Conservation (phyloP, 2,113 vertebrate species). For the Spilogale gracilis region DNA sequence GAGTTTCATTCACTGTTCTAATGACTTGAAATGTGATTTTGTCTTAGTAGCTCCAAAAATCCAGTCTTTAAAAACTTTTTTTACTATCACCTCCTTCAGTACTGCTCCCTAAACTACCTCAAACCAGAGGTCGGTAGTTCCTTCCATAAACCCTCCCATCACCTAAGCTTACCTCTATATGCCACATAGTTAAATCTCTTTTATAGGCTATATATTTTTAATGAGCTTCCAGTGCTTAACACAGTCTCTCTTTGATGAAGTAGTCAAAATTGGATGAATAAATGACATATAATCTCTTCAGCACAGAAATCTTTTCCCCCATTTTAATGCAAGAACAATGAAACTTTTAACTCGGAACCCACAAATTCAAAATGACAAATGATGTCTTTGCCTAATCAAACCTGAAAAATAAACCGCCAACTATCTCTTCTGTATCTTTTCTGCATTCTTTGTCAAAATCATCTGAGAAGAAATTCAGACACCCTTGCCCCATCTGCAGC, state of each 20-base stretch:
- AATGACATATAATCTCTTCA: neutral
- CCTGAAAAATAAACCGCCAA: constrained; percentile 23
- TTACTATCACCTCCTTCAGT: neutral
- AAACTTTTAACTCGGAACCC: constrained; percentile 24
- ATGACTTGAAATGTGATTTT: neutral
- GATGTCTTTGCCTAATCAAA: neutral
- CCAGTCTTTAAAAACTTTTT: neutral
- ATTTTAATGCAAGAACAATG: constrained; percentile 23
- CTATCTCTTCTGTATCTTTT: neutral
- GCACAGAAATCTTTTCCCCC: neutral
- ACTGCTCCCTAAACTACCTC: neutral
- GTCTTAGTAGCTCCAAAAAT: neutral
- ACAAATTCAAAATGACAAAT: constrained; percentile 44
- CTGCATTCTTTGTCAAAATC: constrained; percentile 23
- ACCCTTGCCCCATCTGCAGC: neutral
- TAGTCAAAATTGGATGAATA: neutral
- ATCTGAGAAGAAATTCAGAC: neutral
- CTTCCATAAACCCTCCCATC: neutral
- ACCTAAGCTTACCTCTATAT: neutral
- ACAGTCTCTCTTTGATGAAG: neutral
- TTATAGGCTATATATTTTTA: neutral
- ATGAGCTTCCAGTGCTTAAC: neutral
- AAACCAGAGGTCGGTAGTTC: neutral
- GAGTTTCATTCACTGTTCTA: neutral
- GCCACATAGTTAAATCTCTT: constrained; percentile 8